Evolutionary conservation across 2,797 vertebrate species (phyloP).

Genomic region (Sebastes diploproa): DNA sequence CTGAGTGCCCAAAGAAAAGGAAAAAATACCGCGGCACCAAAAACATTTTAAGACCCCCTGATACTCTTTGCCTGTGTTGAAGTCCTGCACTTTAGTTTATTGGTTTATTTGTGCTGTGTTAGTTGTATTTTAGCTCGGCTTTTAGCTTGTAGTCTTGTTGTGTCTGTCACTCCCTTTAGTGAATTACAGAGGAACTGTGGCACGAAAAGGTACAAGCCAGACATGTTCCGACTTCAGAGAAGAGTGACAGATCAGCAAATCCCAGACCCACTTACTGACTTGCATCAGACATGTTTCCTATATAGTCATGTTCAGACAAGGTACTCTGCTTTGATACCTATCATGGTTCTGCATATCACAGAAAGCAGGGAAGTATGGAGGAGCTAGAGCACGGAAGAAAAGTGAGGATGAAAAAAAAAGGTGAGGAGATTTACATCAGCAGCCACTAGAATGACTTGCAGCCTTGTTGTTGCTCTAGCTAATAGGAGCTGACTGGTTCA

Average conservation of each 20-base stretch:
- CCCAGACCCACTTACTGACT: constrained; percentile 56
- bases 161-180: constrained; percentile 21
- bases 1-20: too few relatives aligned
- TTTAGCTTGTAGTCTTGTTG: neutral
- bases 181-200: constrained; percentile 19
- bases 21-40: too few relatives aligned
- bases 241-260: constrained; percentile 61
- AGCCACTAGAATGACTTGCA: neutral
- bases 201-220: constrained; percentile 25
- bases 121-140: neutral
- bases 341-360: constrained; percentile 61
- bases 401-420: neutral
- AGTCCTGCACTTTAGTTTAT: neutral
- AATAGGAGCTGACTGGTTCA: neutral
- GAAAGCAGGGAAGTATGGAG: constrained; percentile 16
- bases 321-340: constrained; percentile 61
- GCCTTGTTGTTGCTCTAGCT: neutral
- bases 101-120: neutral
- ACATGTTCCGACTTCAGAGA: constrained; percentile 44
- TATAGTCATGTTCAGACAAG: constrained; percentile 64
- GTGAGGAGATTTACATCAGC: neutral
- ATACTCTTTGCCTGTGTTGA: neutral
- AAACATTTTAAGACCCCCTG: neutral
- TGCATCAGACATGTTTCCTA: constrained; percentile 54
- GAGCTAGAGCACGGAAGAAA: constrained; percentile 7